Evolutionary conservation across 2,888 invertebrate species (phyloP), one percentile per base, ranked within the genome.

Genomic region (Oxycera nigricornis): DNA sequence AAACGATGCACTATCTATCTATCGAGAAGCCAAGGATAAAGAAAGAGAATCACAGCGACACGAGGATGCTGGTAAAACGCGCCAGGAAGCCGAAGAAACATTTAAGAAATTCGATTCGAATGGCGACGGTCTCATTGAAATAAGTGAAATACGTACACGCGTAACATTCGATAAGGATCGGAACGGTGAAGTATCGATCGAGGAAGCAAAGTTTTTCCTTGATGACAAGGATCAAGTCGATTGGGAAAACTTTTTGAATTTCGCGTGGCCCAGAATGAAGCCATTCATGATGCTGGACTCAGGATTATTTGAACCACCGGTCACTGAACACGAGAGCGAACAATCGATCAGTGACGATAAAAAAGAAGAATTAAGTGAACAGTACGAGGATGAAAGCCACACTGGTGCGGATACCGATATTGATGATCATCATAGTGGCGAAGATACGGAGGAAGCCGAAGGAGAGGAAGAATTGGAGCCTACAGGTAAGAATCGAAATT

Each of bases 161-260:
- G 87, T 88, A 80, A 91, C 90, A 59, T 95, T 98, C 86, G 98
- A 98, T 86, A 92, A 91, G 79, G 93, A 98, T 85, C 90, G 91
- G 76, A 92, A 97, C 87, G 97, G 97, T 7, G 89, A 89, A 80
- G 95, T 98, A 17, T 90, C 93, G 75, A 91, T 91, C 26, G 96
- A 96, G 75, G 98, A 98, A 87, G 92, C 94, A 0, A 90, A 89
- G 81, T 91, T 88, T 81, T 93, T 92, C 84, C 85, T 94, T 72
- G 90, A 89, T 78, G 91, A 92, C 75, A 88, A 89, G 74, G 89
- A 91, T 57, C 90, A 90, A 80, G 86, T 94, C 65, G 89, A 90
- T 79, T 84, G 89, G 74, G 91, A 93, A 70, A 88, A 89, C 2
- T 95, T 94, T 80, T 79, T 91, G 2, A 86, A 89, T 7, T 84